phyloP scores from a whole-genome alignment of 2,797 vertebrate species.

The Natrix natrix region DNA sequence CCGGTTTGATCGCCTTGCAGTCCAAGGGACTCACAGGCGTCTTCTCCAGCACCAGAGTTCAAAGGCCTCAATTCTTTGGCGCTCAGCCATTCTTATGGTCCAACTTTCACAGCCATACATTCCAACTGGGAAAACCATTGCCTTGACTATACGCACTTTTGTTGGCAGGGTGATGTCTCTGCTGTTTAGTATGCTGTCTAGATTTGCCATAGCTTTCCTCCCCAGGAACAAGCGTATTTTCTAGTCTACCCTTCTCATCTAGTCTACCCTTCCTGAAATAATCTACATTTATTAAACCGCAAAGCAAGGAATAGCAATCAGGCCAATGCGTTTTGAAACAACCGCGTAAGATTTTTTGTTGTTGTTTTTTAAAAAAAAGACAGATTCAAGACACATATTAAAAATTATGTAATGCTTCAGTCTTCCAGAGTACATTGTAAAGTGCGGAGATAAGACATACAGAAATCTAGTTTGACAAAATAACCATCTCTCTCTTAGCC shows the following conservation, averaged over 20 bases:
- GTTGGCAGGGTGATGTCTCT: no score
- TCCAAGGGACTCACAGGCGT: no score
- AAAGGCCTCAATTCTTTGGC: no score
- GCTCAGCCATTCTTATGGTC: no score
- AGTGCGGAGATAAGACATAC: slow-evolving; percentile 71
- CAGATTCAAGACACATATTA: slow-evolving; percentile 73
- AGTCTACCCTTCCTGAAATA: not conserved
- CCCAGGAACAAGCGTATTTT: no score
- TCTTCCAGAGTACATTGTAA: slow-evolving; percentile 75
- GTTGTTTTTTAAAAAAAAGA: slow-evolving; percentile 25
- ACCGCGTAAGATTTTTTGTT: slow-evolving; percentile 65
- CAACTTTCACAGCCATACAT: no score
- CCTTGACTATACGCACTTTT: no score
- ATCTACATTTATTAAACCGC: slow-evolving; percentile 4
- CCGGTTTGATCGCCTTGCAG: no score
- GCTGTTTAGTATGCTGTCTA: no score
- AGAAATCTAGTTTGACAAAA: slow-evolving; percentile 69
- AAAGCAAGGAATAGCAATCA: slow-evolving; percentile 51
- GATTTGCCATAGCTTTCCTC: no score
- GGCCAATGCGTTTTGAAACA: slow-evolving; percentile 64
- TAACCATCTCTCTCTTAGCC: slow-evolving; percentile 60
- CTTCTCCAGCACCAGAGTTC: no score
- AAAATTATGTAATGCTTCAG: slow-evolving; percentile 73
- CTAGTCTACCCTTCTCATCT: not conserved
- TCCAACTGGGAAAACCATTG: no score